Percentiles rank a stretch among this genome's conserved stretches.
phyloP scores from a whole-genome alignment of 1,140 invertebrate genomes.

The Trichonephila clavipes region DNA sequence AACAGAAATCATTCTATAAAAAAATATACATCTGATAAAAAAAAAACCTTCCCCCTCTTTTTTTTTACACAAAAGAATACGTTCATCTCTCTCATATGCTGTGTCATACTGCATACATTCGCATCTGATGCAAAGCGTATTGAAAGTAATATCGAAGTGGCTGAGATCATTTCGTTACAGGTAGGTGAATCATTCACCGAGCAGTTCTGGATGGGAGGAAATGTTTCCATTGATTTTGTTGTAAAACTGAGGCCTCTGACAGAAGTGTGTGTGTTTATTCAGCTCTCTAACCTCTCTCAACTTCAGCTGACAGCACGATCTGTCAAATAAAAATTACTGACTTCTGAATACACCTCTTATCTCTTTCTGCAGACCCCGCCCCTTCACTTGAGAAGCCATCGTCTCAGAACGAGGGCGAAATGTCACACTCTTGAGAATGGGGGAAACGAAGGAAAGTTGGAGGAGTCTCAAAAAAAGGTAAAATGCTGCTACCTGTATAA shows the following conservation, averaged over 20 bases:
- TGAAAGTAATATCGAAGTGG: neutral
- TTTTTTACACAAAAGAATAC: too few species aligned
- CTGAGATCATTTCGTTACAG: neutral
- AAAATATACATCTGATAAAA: too few species aligned
- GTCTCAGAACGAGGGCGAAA: neutral
- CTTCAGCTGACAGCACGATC: constrained; percentile 2
- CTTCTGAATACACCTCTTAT: neutral
- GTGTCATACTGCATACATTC: neutral
- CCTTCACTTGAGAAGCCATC: constrained; percentile 7
- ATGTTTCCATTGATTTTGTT: neutral
- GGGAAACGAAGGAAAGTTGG: neutral
- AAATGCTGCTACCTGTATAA: neutral
- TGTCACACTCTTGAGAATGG: neutral
- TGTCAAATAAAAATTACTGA: constrained; percentile 12
- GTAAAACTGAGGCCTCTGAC: neutral
- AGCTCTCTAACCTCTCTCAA: neutral
- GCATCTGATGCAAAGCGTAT: neutral
- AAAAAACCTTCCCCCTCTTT: too few species aligned
- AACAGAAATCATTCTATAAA: too few species aligned
- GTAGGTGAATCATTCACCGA: neutral
- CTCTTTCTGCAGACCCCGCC: neutral
- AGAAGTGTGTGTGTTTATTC: constrained; percentile 7
- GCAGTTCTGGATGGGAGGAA: neutral
- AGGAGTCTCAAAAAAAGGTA: neutral
- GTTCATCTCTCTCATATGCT: too few species aligned